phyloP scores from a whole-genome alignment of 2,888 invertebrate genomes.

The Parthenolecanium corni region DNA sequence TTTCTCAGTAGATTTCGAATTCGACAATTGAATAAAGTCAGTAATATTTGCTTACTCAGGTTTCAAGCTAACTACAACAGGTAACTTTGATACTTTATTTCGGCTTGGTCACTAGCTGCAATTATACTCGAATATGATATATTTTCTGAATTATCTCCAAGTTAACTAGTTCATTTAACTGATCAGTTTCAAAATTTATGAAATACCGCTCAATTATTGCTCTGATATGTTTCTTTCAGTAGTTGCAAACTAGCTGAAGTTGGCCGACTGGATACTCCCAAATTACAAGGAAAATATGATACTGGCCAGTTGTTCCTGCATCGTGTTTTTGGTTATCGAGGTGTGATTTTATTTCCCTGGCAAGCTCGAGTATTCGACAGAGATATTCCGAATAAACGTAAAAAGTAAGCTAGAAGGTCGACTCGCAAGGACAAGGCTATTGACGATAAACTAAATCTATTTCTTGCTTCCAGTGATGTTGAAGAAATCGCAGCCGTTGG shows the following conservation, averaged over 20 bases:
- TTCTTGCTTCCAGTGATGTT: conserved; percentile 33
- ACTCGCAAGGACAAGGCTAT: no score
- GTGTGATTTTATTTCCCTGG: conserved; percentile 95
- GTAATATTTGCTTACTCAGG: not conserved
- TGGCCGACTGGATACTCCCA: conserved; percentile 77
- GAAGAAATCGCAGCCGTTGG: conserved; percentile 45
- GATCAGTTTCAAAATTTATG: no score
- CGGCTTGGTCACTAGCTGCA: no score
- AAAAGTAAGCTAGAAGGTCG: conserved; percentile 37
- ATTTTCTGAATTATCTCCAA: no score
- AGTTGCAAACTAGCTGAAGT: conserved; percentile 76
- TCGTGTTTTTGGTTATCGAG: conserved; percentile 92
- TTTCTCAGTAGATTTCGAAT: not conserved
- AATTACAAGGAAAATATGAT: conserved; percentile 79
- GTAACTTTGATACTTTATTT: not conserved
- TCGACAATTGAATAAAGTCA: not conserved
- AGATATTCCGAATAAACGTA: conserved; percentile 63
- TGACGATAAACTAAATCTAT: no score
- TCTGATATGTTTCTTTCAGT: conserved; percentile 24
- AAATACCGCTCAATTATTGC: no score
- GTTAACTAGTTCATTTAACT: no score
- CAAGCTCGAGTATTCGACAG: conserved; percentile 88
- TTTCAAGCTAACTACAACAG: not conserved
- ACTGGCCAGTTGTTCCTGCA: conserved; percentile 94
- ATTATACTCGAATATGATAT: no score